Evolutionary conservation across 2,797 vertebrate species (phyloP).

Genomic region (Enteromius argenteus): DNA sequence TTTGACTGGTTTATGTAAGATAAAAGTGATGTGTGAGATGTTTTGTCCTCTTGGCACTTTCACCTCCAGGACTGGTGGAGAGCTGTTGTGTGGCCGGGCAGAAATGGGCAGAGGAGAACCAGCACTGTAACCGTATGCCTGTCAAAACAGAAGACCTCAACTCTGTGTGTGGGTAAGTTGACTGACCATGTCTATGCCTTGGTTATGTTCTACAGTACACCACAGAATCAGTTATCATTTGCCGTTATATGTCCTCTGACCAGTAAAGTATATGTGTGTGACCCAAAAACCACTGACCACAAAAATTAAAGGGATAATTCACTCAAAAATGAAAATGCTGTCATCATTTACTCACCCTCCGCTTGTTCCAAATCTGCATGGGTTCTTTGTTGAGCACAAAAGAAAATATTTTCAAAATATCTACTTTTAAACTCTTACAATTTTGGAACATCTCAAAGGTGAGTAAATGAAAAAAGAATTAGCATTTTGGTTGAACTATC

Average conservation of each 20-base stretch:
- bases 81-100: conserved; percentile 89
- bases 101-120: conserved; percentile 86
- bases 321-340: background rate
- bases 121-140: conserved; percentile 83
- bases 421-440: background rate
- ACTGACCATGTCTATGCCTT: background rate
- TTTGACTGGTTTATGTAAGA: conserved; percentile 17
- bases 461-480: background rate
- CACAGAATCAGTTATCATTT: background rate
- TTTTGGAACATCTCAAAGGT: background rate
- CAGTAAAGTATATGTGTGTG: background rate
- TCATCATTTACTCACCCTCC: background rate
- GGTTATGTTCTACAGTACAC: background rate
- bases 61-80: conserved; percentile 71
- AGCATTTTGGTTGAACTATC: background rate
- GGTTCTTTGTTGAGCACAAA: too few species aligned
- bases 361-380: background rate
- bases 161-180: conserved; percentile 84
- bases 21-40: conserved; percentile 1
- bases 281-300: background rate
- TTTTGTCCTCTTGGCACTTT: conserved; percentile 1
- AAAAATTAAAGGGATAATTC: background rate
- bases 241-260: background rate
- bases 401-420: background rate
- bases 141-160: conserved; percentile 65